Evolutionary conservation across 2,888 invertebrate species (phyloP), one percentile per base, ranked within the genome.

Genomic region (Tetheella fluctuosa): DNA sequence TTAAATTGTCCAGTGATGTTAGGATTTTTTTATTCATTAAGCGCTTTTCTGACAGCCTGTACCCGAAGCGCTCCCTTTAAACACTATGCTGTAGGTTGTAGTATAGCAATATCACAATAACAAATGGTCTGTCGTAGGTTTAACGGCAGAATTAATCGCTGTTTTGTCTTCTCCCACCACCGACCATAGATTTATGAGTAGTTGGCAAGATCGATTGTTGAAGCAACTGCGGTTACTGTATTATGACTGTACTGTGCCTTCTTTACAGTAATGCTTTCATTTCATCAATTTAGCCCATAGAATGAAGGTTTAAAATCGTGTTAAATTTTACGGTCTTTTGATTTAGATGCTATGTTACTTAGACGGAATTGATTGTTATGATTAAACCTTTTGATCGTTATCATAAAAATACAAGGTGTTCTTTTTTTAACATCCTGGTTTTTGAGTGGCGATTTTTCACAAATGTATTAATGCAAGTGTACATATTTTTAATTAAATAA

Each of bases 121-220:
- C 82, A 81, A 86, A 89, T 82, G 82, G 76, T 75, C 76, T 73
- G 81, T 83, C 87, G 83, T 90, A 90, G 86, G 85, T 85, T 83
- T 83, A 87, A 85, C 85, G 79, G 82, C 74, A 69, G 84, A 83
- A 90, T 91, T 90, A 90, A 91, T 90, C 84, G 88, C 80, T 88
- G 89, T 89, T 90, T 89, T 88, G 89, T 88, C 83, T 81, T 76
- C 76, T 76, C 66, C 72, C 72, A 73, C 75, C 76, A 71, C 66
- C 70, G 73, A 75, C 74, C 70, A 79, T 78, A 67, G 71, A 80
- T 83, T 83, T 84, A 82, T 80, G 73, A 65, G 60, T 57, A 25
- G 54, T 54, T 57, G 59, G 59, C 57, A 57, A 60, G 63, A 68
- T 67, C 69, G 65, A 67, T 64, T 58, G 52, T 48, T 30, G 57